Base-by-base conservation (phyloP, 2,113 vertebrate genomes). In the Lynx canadensis region DNA sequence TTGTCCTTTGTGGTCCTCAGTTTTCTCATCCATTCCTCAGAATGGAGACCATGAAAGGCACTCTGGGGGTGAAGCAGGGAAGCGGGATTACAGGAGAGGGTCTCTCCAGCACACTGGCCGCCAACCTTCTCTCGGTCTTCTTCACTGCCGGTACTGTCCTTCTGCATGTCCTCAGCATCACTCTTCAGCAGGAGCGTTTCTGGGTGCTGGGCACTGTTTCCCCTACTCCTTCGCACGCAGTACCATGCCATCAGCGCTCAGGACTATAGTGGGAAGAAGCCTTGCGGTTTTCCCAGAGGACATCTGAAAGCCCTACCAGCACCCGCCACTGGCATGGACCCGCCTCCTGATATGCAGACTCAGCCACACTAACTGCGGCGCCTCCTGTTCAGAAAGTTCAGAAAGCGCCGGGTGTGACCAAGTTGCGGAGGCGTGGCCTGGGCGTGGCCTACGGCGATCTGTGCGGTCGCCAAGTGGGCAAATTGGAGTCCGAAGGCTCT, bases 231-330 rank as follows among this genome's bases (percentile, higher is more conserved):
- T 60, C 0, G 1, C 0, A 57, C 36, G 29, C 38, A 10, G 19
- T 3, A 45, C 15, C 25, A 21, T 1, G 9, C 63, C 74, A 29
- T 31, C 1, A 12, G 23, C 5, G 1, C 2, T 1, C 38, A 36
- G 16, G 66, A 9, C 9, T 29, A 38, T 31, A 33, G 10, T 74
- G 48, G 71, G 29, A 94, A 89, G 50, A 36, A 94, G 50, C 65
- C 3, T 6, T 81, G 36, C 0, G 5, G 55, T 48, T 68, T 71
- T 71, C 63, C 52, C 33, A 14, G 86, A 68, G 9, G 36, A 13
- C 27, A 1, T 1, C 18, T 1, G 15, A 76, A 52, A 76, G 21
- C 15, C 63, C 14, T 14, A 31, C 6, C 16, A 23, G 57, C 65
- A 41, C 18, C 41, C 21, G 12, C 21, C 21, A 33, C 29, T 2